Conservation (phyloP, 2,888 invertebrate species). For the Limnephilus marmoratus region DNA sequence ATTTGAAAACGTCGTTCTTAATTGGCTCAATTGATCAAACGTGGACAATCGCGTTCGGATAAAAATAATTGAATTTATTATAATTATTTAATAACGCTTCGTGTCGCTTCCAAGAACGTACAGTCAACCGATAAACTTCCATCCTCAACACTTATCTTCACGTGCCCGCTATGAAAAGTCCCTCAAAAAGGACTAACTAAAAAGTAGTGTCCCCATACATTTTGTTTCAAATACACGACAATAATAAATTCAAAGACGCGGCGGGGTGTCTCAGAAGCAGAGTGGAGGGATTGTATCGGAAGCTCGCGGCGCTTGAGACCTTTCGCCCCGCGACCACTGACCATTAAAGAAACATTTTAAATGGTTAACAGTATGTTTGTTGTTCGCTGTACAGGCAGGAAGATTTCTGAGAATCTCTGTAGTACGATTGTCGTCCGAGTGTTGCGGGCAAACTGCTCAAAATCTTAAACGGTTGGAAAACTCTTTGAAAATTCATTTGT, state of each 20-base stretch:
- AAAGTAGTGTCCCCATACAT: constrained; percentile 66
- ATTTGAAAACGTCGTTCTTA: background rate
- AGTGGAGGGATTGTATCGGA: constrained; percentile 39
- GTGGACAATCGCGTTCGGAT: background rate
- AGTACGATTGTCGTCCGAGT: constrained; percentile 64
- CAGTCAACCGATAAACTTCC: constrained; percentile 18
- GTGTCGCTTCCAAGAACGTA: constrained; percentile 29
- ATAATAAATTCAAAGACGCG: constrained; percentile 66
- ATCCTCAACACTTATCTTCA: constrained; percentile 28
- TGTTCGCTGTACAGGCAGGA: constrained; percentile 65
- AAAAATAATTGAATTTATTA: constrained; percentile 5
- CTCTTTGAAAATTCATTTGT: background rate
- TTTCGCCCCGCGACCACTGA: constrained; percentile 40
- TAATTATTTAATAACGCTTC: background rate
- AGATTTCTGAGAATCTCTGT: constrained; percentile 66
- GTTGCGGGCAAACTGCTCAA: constrained; percentile 36
- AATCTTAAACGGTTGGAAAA: constrained; percentile 1
- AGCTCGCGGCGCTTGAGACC: constrained; percentile 53
- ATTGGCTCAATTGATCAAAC: background rate
- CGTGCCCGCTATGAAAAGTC: constrained; percentile 59
- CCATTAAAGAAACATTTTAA: constrained; percentile 66
- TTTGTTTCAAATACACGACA: constrained; percentile 66
- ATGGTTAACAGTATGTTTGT: constrained; percentile 66
- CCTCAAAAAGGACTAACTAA: constrained; percentile 63
- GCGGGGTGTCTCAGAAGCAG: constrained; percentile 47